phyloP scores from a whole-genome alignment of 1,140 invertebrate species.

The Penaeus vannamei region DNA sequence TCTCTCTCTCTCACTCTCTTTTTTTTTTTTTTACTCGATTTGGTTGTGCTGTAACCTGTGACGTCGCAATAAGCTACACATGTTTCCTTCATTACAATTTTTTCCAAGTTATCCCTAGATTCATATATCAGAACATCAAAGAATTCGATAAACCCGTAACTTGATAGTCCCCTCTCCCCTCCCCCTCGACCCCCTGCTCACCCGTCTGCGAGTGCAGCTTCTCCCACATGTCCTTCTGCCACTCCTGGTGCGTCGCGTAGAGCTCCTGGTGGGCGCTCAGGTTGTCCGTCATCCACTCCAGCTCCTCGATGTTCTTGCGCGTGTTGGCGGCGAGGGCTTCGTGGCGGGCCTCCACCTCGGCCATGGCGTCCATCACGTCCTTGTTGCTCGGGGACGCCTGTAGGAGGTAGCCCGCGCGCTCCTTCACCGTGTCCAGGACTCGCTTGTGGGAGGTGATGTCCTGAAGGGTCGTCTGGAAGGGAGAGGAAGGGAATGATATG shows the following conservation, averaged over 20 bases:
- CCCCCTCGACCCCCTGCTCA: conserved; percentile 54
- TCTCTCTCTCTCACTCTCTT: no score
- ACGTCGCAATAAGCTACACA: no score
- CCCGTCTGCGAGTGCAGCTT: conserved; percentile 80
- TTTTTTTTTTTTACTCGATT: no score
- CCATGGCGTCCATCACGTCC: conserved; percentile 82
- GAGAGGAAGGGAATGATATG: neutral
- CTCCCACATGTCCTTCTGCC: conserved; percentile 90
- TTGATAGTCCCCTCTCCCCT: no score
- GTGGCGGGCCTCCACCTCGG: conserved; percentile 78
- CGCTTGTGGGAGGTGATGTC: conserved; percentile 92
- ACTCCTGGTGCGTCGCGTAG: conserved; percentile 87
- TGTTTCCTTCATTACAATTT: no score
- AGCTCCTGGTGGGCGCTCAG: conserved; percentile 88
- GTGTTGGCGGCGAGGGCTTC: conserved; percentile 70
- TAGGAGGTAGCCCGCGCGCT: conserved; percentile 84
- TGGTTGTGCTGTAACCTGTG: no score
- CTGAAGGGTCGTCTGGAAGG: conserved; percentile 77
- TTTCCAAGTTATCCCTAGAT: no score
- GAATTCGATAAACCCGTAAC: no score
- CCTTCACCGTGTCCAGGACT: conserved; percentile 88
- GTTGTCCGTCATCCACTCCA: conserved; percentile 83
- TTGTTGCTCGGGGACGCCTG: conserved; percentile 74
- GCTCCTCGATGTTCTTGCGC: conserved; percentile 71
- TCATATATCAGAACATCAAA: no score